Conservation (phyloP, 2,888 invertebrate genomes). For the Muschampia plurimacula region DNA sequence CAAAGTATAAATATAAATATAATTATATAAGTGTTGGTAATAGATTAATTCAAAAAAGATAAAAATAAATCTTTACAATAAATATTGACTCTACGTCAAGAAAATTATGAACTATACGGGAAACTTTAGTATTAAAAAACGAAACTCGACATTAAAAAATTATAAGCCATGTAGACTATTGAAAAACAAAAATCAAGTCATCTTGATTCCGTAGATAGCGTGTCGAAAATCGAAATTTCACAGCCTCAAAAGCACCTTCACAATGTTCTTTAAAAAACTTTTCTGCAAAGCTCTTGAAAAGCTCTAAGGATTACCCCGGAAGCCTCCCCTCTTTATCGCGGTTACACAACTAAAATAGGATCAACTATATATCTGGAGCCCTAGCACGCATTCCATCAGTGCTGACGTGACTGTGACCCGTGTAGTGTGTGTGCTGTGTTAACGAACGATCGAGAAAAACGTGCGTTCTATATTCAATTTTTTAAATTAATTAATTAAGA, state of each 20-base stretch:
- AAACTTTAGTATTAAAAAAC: background rate
- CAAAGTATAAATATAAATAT: too few relatives aligned
- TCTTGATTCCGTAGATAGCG: background rate
- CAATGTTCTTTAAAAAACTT: background rate
- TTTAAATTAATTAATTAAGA: constrained; percentile 15
- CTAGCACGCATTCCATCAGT: constrained; percentile 35
- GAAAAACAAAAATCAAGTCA: background rate
- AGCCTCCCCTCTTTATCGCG: constrained; percentile 43
- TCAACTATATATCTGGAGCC: constrained; percentile 43
- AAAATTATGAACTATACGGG: background rate
- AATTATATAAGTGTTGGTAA: too few relatives aligned
- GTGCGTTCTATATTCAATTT: constrained; percentile 34
- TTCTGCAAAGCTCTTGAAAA: constrained; percentile 27
- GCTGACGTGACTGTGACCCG: constrained; percentile 21
- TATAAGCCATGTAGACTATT: too few relatives aligned
- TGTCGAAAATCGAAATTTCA: background rate
- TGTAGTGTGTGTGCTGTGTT: constrained; percentile 36
- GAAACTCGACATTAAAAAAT: too few relatives aligned
- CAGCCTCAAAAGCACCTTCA: background rate
- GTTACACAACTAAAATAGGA: constrained; percentile 46
- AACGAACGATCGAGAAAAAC: constrained; percentile 25
- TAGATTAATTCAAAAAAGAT: too few relatives aligned
- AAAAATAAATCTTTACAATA: too few relatives aligned
- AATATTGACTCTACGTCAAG: background rate
- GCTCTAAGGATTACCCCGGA: constrained; percentile 45